Conservation (phyloP, 2,797 vertebrate genomes). For the Odontamblyopus lacepedii region DNA sequence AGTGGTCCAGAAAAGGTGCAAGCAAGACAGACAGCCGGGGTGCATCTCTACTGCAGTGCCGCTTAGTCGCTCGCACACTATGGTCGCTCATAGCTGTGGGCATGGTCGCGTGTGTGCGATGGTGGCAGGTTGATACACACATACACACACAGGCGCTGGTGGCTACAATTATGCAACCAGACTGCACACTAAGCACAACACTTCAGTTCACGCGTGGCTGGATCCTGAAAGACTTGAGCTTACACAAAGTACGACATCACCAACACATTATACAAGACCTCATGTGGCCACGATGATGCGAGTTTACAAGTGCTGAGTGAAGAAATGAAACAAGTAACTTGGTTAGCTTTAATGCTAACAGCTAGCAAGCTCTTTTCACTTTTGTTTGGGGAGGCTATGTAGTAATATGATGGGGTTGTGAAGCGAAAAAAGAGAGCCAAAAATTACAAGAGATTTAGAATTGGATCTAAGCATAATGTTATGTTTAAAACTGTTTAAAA, state of each 20-base stretch:
- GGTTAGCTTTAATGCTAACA: slow-evolving; percentile 50
- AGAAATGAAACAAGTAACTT: not conserved
- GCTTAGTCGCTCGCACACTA: slow-evolving; percentile 24
- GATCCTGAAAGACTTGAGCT: not conserved
- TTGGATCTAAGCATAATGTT: not conserved
- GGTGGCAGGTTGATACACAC: slow-evolving; percentile 52
- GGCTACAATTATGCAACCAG: slow-evolving; percentile 63
- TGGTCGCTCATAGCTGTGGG: slow-evolving; percentile 27
- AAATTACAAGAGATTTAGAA: not conserved
- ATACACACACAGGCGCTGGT: slow-evolving; percentile 53
- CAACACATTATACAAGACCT: not conserved
- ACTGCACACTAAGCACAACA: slow-evolving; percentile 27
- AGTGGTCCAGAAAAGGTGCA: slow-evolving; percentile 15
- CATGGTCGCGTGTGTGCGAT: slow-evolving; percentile 39
- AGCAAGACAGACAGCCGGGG: slow-evolving; percentile 27
- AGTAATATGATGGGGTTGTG: not conserved
- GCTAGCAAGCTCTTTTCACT: slow-evolving; percentile 37
- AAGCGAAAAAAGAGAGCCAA: too few species aligned
- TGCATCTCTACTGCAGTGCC: slow-evolving; percentile 25
- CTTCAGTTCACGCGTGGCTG: slow-evolving; percentile 3
- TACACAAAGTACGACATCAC: not conserved
- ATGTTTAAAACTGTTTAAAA: slow-evolving; percentile 2
- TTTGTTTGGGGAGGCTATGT: not conserved
- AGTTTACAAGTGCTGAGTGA: not conserved
- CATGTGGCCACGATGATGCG: not conserved